Evolutionary conservation across 2,113 vertebrate species (phyloP).

Genomic region (Felis catus): F.catus_Fca126_mat1.0 CM031416.1:147188501-147189000

Average conservation of each 20-base stretch:
- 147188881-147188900: too few relatives aligned
- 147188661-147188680: neutral
- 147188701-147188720: neutral
- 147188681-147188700: neutral
- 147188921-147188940: neutral
- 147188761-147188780: neutral
- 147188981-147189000: neutral
- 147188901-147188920: neutral
- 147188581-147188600: slow-evolving; percentile 52
- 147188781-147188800: neutral
- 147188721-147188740: neutral
- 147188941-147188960: too few relatives aligned
- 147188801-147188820: neutral
- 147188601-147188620: slow-evolving; percentile 3
- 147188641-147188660: neutral
- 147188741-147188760: neutral
- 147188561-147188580: neutral
- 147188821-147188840: too few relatives aligned
- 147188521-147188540: slow-evolving; percentile 76
- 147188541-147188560: slow-evolving; percentile 67
- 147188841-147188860: rapidly evolving
- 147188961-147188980: too few relatives aligned
- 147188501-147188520: slow-evolving; percentile 72
- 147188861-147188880: neutral
- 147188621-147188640: neutral